phyloP scores from a whole-genome alignment of 2,888 invertebrate species.

The Antitype chi region DNA sequence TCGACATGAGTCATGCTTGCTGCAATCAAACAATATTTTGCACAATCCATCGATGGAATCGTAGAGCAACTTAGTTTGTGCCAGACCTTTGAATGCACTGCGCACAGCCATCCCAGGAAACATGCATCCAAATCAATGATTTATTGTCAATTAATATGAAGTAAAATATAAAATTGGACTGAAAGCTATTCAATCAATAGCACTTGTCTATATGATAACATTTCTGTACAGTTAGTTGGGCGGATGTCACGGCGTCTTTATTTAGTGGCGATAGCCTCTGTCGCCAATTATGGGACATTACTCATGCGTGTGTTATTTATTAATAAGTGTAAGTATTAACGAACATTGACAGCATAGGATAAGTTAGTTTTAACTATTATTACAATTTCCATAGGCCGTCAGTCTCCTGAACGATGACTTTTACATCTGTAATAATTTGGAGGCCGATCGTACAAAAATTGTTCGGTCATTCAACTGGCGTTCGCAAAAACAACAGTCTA shows the following conservation, averaged over 20 bases:
- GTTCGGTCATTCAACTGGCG: constrained; percentile 80
- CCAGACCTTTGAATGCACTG: constrained; percentile 37
- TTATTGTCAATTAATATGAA: constrained; percentile 45
- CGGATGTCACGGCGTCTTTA: constrained; percentile 89
- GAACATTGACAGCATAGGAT: constrained; percentile 49
- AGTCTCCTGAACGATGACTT: constrained; percentile 56
- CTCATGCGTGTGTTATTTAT: constrained; percentile 86
- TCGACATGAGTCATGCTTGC: constrained; percentile 80
- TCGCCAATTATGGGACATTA: constrained; percentile 87
- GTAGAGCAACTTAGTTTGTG: constrained; percentile 36
- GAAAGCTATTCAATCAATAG: constrained; percentile 46
- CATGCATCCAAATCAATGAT: constrained; percentile 28
- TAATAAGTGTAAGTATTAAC: constrained; percentile 75
- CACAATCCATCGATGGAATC: constrained; percentile 66
- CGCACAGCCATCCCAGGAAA: constrained; percentile 28
- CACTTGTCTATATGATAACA: constrained; percentile 71
- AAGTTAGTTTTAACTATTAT: constrained; percentile 10
- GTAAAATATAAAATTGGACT: constrained; percentile 43
- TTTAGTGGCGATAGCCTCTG: constrained; percentile 85
- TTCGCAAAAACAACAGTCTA: constrained; percentile 83
- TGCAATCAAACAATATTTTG: constrained; percentile 74
- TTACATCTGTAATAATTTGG: constrained; percentile 69
- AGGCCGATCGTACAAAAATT: constrained; percentile 81
- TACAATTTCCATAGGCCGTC: constrained; percentile 35
- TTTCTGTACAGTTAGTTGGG: constrained; percentile 79